phyloP scores from a whole-genome alignment of 2,113 vertebrate genomes.

The Sturnus vulgaris region DNA sequence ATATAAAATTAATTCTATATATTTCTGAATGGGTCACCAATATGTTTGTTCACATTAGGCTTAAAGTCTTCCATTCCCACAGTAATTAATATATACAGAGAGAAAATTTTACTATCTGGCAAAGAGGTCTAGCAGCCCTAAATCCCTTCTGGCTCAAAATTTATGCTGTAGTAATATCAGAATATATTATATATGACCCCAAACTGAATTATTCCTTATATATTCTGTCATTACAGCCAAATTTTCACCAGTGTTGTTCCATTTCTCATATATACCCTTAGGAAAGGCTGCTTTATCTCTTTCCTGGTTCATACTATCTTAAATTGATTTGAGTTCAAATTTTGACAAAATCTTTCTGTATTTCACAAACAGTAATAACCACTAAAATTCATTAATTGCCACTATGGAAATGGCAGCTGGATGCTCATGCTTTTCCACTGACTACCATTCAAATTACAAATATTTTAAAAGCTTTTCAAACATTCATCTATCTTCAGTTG shows the following conservation, averaged over 20 bases:
- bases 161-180: neutral
- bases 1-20: neutral
- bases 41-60: neutral
- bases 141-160: neutral
- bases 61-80: neutral
- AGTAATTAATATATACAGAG: neutral
- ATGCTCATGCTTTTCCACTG: neutral
- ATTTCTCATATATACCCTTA: neutral
- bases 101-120: neutral
- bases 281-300: neutral
- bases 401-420: neutral
- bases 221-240: neutral
- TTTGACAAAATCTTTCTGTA: neutral
- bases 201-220: neutral
- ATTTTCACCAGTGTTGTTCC: neutral
- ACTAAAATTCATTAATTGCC: neutral
- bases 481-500: conserved; percentile 31
- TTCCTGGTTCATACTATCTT: neutral
- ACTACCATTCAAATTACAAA: conserved; percentile 8
- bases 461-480: conserved; percentile 44
- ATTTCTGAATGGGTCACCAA: neutral
- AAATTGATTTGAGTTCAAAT: neutral
- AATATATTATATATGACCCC: neutral
- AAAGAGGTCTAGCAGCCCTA: neutral
- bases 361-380: neutral